Conservation (phyloP, 2,113 vertebrate genomes). For the Clupea harengus region DNA sequence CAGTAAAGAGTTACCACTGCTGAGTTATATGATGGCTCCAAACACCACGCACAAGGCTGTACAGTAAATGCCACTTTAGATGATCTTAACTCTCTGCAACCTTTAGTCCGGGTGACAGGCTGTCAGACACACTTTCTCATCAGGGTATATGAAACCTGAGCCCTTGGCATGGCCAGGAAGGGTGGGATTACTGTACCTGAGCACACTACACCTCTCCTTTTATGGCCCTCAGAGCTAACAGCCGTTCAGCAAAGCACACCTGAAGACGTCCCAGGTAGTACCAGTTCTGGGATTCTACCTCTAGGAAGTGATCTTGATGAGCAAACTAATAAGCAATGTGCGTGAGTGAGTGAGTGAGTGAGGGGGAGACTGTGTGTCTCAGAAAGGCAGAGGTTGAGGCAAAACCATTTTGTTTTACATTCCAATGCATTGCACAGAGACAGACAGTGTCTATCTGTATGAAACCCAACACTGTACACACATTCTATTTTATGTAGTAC, state of each 20-base stretch:
- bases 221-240: neutral
- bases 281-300: neutral
- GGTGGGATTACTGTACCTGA: neutral
- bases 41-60: conserved; percentile 36
- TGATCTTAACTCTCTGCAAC: conserved; percentile 36
- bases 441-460: neutral
- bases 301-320: neutral
- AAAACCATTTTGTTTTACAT: neutral
- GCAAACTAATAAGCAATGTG: neutral
- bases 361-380: neutral
- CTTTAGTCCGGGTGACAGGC: conserved; percentile 52
- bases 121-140: conserved; percentile 67
- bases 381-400: neutral
- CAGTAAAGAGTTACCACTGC: conserved; percentile 46
- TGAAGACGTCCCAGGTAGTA: neutral
- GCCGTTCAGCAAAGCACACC: neutral
- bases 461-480: neutral
- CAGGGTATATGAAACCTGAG: conserved; percentile 56
- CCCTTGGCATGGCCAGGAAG: conserved; percentile 17
- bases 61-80: conserved; percentile 57
- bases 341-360: neutral
- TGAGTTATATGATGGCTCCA: neutral
- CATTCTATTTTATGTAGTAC: neutral
- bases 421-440: neutral
- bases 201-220: neutral